These are phyloP conservation scores for Notolepis coatsorum DNA, from an alignment of 2,797 vertebrate genomes.

Conservation along the genomic window DNA sequence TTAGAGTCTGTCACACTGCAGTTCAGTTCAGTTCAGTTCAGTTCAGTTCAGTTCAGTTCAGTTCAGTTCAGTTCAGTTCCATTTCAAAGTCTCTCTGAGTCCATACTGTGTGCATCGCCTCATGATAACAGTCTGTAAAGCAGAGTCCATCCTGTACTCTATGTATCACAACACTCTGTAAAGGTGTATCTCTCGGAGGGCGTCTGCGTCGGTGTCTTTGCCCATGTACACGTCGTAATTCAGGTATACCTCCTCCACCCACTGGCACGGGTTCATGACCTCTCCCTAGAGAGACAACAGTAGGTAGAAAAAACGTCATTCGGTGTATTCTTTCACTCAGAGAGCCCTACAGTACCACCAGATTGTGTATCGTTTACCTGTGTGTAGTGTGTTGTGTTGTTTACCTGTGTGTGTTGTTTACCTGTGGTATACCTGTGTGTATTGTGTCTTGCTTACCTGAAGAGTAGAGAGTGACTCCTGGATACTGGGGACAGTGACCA, in stretches of 20 bases:
- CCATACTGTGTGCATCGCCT: too few species aligned
- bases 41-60: too few species aligned
- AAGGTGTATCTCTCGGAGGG: slow-evolving; percentile 90
- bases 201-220: slow-evolving; percentile 82
- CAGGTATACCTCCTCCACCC: slow-evolving; percentile 89
- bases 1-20: too few species aligned
- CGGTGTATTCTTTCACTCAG: neutral
- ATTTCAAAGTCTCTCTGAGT: too few species aligned
- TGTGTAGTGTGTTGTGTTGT: neutral
- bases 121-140: too few species aligned
- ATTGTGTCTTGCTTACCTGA: slow-evolving; percentile 75
- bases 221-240: slow-evolving; percentile 80
- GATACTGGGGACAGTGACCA: slow-evolving; percentile 90
- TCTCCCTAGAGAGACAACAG: slow-evolving; percentile 68
- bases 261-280: slow-evolving; percentile 74
- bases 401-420: neutral
- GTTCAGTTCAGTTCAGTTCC: too few species aligned
- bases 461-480: slow-evolving; percentile 83
- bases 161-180: slow-evolving; percentile 85
- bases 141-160: neutral
- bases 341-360: too few species aligned
- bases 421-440: neutral
- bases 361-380: too few species aligned
- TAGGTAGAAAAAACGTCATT: neutral
- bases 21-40: too few species aligned